Evolutionary conservation across 2,113 vertebrate genomes (phyloP), one percentile per base, ranked within the genome.

Genomic region (Panthera leo): DNA sequence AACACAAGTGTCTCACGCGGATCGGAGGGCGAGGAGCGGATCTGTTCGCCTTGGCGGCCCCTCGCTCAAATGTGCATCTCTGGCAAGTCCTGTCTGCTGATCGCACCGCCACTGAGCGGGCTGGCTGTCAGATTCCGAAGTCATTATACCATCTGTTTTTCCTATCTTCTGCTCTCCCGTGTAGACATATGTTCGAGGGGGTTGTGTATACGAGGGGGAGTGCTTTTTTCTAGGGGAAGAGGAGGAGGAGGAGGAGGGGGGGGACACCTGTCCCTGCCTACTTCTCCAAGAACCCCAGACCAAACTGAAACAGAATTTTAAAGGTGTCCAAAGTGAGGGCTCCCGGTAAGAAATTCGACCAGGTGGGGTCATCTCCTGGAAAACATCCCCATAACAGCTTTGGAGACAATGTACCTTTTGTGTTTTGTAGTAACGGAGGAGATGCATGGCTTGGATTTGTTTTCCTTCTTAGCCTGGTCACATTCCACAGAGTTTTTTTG

Each of bases 121-220:
- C 93, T 97, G 94, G 97, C 93, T 97, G 70, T 97, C 79, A 67
- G 95, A 86, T 94, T 98, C 92, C 45, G 7, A 85, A 97, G 88
- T 94, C 83, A 27, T 68, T n/a, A 36, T 21, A 61, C 98, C 98
- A 98, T 98, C 98, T 98, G 98, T 87, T 97, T 97, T 51, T 95
- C 95, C 36, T 10, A 7, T 94, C 97, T 95, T 93, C 95, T 55
- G 91, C 88, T 96, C 92, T 82, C 97, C 91, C 5, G 55, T 25
- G 12, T 12, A 84, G 80, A 95, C 97, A 94, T 97, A 94, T 95
- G 97, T 97, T 97, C 36, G 2, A 55, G 55, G 58, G 92, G 45
- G 25, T 48, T 45, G 36, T 27, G 29, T 73, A 76, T n/a, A 36
- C 2, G 39, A 65, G 2, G 12, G 48, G 29, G 14, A 86, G 27